phyloP scores from a whole-genome alignment of 2,888 invertebrate genomes.

The Eledona agricola region DNA sequence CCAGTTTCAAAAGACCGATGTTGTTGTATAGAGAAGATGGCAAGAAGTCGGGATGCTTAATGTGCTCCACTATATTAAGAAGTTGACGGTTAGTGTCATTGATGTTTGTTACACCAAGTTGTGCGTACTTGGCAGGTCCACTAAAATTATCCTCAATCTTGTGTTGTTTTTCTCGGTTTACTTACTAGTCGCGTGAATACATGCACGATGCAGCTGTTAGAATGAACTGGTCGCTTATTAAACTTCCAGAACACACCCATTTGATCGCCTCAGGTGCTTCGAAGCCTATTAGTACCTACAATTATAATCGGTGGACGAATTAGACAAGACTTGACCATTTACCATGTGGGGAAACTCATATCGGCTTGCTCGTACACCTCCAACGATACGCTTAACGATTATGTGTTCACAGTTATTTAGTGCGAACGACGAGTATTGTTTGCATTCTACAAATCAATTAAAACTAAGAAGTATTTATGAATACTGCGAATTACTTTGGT shows the following conservation, averaged over 20 bases:
- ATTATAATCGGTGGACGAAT: constrained; percentile 40
- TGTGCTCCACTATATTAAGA: constrained; percentile 48
- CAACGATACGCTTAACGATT: constrained; percentile 61
- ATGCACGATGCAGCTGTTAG: constrained; percentile 71
- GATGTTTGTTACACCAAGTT: constrained; percentile 63
- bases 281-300: no score
- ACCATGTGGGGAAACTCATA: constrained; percentile 72
- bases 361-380: constrained; percentile 58
- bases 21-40: constrained; percentile 62
- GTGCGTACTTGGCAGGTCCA: constrained; percentile 57
- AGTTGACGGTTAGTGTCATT: constrained; percentile 55
- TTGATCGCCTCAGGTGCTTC: constrained; percentile 37
- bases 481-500: constrained; percentile 44
- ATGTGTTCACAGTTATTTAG: constrained; percentile 60
- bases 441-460: constrained; percentile 59
- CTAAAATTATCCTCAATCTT: constrained; percentile 49
- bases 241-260: constrained; percentile 68
- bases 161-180: neutral
- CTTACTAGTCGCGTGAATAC: constrained; percentile 15
- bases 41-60: constrained; percentile 60
- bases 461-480: constrained; percentile 7
- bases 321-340: constrained; percentile 26
- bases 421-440: constrained; percentile 60
- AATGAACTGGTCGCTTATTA: constrained; percentile 66
- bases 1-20: constrained; percentile 63